Base-by-base conservation (phyloP, 2,797 vertebrate species). In the Diceros bicornis region DNA sequence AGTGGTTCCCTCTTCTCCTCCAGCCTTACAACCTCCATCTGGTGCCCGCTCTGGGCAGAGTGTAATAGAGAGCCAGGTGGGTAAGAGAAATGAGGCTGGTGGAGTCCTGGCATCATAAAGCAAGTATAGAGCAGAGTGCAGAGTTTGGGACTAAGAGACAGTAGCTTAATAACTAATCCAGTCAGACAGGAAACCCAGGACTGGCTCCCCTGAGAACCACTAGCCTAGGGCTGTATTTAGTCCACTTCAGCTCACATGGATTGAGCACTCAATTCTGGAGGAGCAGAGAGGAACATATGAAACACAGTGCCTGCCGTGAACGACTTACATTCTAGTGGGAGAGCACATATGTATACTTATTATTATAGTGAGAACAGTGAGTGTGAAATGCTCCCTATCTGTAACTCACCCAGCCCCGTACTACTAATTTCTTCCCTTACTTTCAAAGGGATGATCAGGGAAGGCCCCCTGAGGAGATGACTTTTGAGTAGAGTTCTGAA, bases 341-440 rank as follows among this genome's bases (percentile, higher is more conserved):
- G 41, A 81, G 62, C 32, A 23, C 10, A 3, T 14, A 16, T 6
- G 5, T 1, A 6, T 6, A 13, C 77, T 34, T 44, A 23, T 20
- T 1, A 13, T 1, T 23, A 11, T 10, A 4, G 27, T 34, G 83
- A 0, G 13, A 32, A 14, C 21, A 17, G 11, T 34, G 4, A 4
- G 1, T 21, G 32, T n/a, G 52, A 77, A 57, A 32, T 41, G 27
- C 4, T 57, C 16, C 32, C 57, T 8, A 6, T 10, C 32, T 57
- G 83, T 34, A 25, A 61, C 50, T 81, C 47, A 29, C 17, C 14
- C 21, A 14, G 5, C 59, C 11, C 64, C 64, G n/a, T 47, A 6
- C 68, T 59, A 2, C 44, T 21, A 27, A n/a, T 50, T 77, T 89
- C 17, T 81, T 57, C 47, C 34, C 57, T 13, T 50, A 6, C 62